Base-by-base conservation (phyloP, 2,113 vertebrate species). In the Rhabdomys dilectus region DNA sequence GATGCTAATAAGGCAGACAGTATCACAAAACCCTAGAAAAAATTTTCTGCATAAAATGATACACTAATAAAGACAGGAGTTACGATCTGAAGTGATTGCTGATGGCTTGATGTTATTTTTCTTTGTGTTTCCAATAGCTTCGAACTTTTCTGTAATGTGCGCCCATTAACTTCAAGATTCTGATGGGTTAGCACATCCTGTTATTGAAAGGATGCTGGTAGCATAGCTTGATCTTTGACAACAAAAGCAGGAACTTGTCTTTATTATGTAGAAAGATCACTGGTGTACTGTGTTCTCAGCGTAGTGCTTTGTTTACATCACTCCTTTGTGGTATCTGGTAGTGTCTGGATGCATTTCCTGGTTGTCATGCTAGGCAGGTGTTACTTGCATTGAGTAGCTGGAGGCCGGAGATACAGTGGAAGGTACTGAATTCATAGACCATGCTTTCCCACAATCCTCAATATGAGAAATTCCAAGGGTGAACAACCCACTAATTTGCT, bases 1-100 rank as follows among this genome's bases (percentile, higher is more conserved):
- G n/a, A 85, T 95, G 93, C 88, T 81, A 82, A 58, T 81, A 94
- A 51, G 53, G 48, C 51, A 91, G 7, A 36, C 56, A 62, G 53
- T 89, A 51, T n/a, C 24, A 78, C 45, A 66, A 8, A 39, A 15
- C 8, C 88, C 60, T 73, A 19, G 45, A 3, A 76, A 36, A 19
- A 81, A 88, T 5, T 70, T 45, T 70, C 36, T 88, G 86, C 36
- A 60, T 42, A 60, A 92, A 76, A 56, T 19, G 17, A 53, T 93
- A 56, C 9, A 64, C 17, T 86, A 91, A 73, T 78, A 75, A 82
- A 77, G 58, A 13, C 24, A 39, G 58, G 1, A 66, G 29, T 34
- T 16, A 11, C 42, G 51, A 10, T 7, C 26, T 42, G 76, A 34
- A 34, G 9, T 9, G 7, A 15, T 85, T 72, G 56, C 62, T n/a